A percentile compares a stretch with the other conserved stretches of the same genome.
These are phyloP conservation scores for Podilymbus podiceps DNA, from an alignment of 2,113 vertebrate species.

Conservation along the genomic window DNA sequence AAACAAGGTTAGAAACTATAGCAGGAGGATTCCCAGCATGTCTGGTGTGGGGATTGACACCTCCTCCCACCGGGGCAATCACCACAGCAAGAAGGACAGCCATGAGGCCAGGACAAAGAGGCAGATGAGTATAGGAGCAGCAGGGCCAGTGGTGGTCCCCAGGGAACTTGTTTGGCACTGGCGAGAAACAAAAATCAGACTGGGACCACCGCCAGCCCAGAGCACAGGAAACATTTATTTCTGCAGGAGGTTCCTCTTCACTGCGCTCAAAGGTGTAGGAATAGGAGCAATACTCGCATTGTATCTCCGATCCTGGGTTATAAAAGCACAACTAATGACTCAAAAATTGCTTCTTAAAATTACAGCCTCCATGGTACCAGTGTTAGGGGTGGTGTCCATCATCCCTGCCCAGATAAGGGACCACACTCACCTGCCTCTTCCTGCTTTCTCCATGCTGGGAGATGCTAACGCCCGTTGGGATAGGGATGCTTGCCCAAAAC, in stretches of 20 bases:
- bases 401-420: not conserved
- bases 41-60: not conserved
- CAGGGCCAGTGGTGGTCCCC: not conserved
- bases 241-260: not conserved
- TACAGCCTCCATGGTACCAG: not conserved
- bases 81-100: not conserved
- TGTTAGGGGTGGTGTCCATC: not conserved
- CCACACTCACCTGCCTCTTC: rapidly evolving
- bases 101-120: not conserved
- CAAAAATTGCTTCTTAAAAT: not conserved
- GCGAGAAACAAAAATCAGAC: not conserved
- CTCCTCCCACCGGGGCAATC: not conserved
- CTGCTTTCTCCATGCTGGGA: not conserved
- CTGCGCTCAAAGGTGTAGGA: not conserved
- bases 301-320: not conserved
- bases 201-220: not conserved
- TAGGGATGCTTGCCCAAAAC: not conserved
- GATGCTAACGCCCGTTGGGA: rapidly evolving
- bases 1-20: not conserved
- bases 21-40: rapidly evolving
- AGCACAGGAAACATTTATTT: not conserved
- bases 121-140: not conserved
- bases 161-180: not conserved
- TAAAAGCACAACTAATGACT: not conserved
- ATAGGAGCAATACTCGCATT: not conserved